Percentiles rank a stretch among this genome's conserved stretches.
Conservation (phyloP, 2,797 vertebrate genomes). For the Morus bassanus region DNA sequence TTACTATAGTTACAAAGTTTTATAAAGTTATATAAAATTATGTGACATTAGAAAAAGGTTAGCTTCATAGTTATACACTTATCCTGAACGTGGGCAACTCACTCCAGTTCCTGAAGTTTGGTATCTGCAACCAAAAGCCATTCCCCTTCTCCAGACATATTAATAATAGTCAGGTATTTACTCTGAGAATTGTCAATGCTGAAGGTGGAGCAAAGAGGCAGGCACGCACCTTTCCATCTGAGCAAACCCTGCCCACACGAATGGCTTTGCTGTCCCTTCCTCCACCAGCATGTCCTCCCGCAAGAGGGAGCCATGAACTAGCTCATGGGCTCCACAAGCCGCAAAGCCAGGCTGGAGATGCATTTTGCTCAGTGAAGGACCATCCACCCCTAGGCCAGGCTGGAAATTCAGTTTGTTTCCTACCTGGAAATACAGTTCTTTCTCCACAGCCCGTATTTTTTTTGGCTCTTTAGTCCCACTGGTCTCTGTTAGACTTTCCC, state of each 20-base stretch:
- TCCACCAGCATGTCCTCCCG: neutral
- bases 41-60: neutral
- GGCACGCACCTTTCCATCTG: no score
- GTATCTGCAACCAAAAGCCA: neutral
- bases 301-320: constrained; percentile 43
- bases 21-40: neutral
- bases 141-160: neutral
- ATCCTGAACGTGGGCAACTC: neutral
- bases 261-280: neutral
- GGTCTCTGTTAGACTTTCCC: neutral
- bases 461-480: neutral
- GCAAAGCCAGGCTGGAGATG: neutral
- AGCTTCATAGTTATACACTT: neutral
- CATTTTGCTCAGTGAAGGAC: accelerated
- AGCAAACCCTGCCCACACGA: neutral
- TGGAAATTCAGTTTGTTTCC: neutral
- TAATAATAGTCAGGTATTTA: accelerated
- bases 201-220: neutral
- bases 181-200: neutral
- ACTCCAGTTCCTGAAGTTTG: neutral
- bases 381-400: neutral
- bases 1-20: accelerated
- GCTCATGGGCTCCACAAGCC: neutral
- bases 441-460: neutral
- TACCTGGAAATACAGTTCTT: neutral